Percentiles rank a stretch among this genome's conserved stretches.
These are phyloP conservation scores for Australoheros facetus DNA, from an alignment of 2,797 vertebrate species.

Conservation along the genomic window DNA sequence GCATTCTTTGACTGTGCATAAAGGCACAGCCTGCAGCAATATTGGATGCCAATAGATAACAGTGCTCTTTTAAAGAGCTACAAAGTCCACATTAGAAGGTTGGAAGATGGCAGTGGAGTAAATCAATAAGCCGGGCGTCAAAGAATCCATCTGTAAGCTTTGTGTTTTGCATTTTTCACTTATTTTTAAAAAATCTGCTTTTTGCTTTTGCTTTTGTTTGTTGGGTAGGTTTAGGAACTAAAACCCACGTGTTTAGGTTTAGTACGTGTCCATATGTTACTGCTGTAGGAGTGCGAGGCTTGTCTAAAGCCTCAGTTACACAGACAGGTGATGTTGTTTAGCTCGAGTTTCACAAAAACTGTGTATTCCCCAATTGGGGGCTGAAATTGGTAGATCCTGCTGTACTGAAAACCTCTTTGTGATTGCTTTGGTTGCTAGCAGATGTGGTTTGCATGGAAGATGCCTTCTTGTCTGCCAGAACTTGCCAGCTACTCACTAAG, in stretches of 20 bases:
- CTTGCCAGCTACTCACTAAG: neutral
- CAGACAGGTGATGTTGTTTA: neutral
- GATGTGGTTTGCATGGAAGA: neutral
- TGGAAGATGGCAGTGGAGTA: neutral
- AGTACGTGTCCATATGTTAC: neutral
- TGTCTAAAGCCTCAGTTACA: neutral
- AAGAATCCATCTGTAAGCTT: neutral
- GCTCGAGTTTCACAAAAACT: neutral
- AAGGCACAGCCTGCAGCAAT: neutral
- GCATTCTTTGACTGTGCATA: neutral
- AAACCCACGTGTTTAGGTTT: neutral
- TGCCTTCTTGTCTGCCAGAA: neutral
- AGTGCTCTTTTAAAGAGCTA: neutral
- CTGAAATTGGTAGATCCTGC: neutral
- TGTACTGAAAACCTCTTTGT: neutral
- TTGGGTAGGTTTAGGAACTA: neutral
- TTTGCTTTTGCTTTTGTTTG: neutral
- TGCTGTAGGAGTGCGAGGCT: too few species aligned
- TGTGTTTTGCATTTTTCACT: neutral
- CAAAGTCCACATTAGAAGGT: neutral
- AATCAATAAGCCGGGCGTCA: neutral
- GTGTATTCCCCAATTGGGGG: neutral
- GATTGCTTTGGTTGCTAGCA: neutral
- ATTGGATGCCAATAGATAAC: neutral
- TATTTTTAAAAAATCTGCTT: too few species aligned